Evolutionary conservation across 2,888 invertebrate genomes (phyloP).

Genomic region (Temnothorax unifasciatus): DNA sequence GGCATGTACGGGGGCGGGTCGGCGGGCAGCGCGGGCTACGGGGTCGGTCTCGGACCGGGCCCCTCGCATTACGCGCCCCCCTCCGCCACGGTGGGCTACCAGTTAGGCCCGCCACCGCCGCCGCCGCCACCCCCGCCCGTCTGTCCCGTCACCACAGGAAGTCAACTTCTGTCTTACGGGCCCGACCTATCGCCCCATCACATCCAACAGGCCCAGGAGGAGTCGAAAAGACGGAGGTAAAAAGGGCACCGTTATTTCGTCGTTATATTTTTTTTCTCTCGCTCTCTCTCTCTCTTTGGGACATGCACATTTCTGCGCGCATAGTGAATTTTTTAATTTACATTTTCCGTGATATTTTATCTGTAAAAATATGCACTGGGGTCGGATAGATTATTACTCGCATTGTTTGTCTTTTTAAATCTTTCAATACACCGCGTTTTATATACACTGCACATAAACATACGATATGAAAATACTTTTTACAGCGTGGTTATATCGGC

Average conservation of each 20-base stretch:
- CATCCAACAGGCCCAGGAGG: conserved; percentile 80
- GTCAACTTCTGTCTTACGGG: conserved; percentile 82
- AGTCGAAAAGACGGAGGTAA: conserved; percentile 81
- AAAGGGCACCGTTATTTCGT: conserved; percentile 32
- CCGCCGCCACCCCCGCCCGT: conserved; percentile 72
- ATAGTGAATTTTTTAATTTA: background rate
- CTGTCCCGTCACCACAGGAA: conserved; percentile 75
- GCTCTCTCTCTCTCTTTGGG: background rate
- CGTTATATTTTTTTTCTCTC: background rate
- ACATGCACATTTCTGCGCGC: background rate
- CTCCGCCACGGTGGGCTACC: conserved; percentile 80
- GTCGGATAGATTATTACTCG: background rate
- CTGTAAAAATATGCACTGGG: background rate
- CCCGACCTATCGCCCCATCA: conserved; percentile 83
- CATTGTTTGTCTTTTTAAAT: background rate
- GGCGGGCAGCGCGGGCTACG: conserved; percentile 81
- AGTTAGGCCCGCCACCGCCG: conserved; percentile 81
- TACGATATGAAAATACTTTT: conserved; percentile 7
- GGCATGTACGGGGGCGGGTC: conserved; percentile 84
- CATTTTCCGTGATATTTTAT: background rate
- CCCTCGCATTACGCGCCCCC: conserved; percentile 83
- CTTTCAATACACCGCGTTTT: background rate
- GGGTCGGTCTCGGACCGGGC: conserved; percentile 82
- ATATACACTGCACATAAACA: background rate
- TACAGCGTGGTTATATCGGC: background rate